Evolutionary conservation across 2,113 vertebrate genomes (phyloP), one percentile per base, ranked within the genome.

Genomic region (Monopterus albus): DNA sequence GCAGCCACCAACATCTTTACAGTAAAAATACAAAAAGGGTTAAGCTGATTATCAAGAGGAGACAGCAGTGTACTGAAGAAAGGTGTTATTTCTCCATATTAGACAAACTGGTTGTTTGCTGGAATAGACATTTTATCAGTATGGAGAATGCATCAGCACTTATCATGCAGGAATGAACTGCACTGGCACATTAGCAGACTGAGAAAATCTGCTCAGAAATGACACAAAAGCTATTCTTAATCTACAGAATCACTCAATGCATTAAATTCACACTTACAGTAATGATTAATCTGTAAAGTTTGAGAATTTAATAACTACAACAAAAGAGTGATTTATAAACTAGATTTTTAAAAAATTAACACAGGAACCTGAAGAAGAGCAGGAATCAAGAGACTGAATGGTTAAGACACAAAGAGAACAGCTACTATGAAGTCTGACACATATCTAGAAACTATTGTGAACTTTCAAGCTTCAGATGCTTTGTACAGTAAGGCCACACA

Each of bases 361-460:
- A 51, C 4, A 50, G 60, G 39, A 50, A 53, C 17, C 15, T 13
- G 13, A 59, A 5, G 4, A 61, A 58, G 36, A 66, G 75, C 31
- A 47, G 31, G 17, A 68, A 52, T 45, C 17, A 68, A 36, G 12
- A 60, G 46, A 29, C n/a, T 36, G 61, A 45, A 29, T 5, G 18
- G 23, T 29, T 28, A 63, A 50, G 17, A 51, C 21, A 45, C 9
- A 60, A 43, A 72, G 20, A 61, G 20, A 75, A 62, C 46, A 64
- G 53, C 60, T 52, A 38, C 15, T 66, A 20, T 46, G 23, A 61
- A 53, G 51, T 21, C 51, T 40, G 49, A 75, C 53, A 56, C 15
- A 45, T 35, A 51, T 52, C 18, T 14, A 55, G 12, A 59, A 73
- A 73, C 46, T 47, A 65, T 33, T 64, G 69, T 38, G 17, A 28